Evolutionary conservation across 2,888 invertebrate genomes (phyloP).

Genomic region (Dolomedes plantarius): DNA sequence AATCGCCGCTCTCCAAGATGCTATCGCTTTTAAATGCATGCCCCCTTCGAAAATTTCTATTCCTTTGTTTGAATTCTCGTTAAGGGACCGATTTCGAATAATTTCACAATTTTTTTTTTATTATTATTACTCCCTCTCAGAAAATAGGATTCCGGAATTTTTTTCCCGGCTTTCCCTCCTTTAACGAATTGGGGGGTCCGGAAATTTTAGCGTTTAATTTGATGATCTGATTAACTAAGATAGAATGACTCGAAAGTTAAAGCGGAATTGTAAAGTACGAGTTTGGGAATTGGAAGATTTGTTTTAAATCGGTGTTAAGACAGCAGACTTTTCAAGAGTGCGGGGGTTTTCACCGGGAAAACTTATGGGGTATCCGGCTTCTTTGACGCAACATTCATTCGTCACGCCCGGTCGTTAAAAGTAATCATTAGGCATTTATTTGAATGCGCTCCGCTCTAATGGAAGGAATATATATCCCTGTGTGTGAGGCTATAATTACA

Average conservation of each 20-base stretch:
- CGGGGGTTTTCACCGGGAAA: not conserved
- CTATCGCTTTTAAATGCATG: conserved; percentile 25
- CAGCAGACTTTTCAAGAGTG: not conserved
- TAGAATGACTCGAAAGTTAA: conserved; percentile 30
- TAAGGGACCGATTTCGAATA: conserved; percentile 38
- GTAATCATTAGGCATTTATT: conserved; percentile 1
- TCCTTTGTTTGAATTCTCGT: conserved; percentile 20
- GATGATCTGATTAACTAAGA: conserved; percentile 61
- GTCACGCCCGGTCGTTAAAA: not conserved
- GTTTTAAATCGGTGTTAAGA: not conserved
- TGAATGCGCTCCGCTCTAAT: not conserved
- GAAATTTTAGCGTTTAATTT: conserved; percentile 36
- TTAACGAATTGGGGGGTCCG: conserved; percentile 11
- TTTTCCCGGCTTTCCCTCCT: conserved; percentile 4
- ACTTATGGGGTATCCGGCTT: not conserved
- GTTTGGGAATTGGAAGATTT: conserved; percentile 22
- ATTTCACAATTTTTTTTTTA: conserved; percentile 46
- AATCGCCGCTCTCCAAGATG: conserved; percentile 51
- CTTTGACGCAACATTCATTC: not conserved
- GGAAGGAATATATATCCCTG: not conserved
- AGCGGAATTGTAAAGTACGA: conserved; percentile 18
- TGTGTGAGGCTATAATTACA: not conserved
- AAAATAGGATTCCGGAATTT: conserved; percentile 16
- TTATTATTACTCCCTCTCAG: not conserved
- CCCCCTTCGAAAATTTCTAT: conserved; percentile 16